Evolutionary conservation across 2,797 vertebrate genomes (phyloP), one percentile per base, ranked within the genome.

Genomic region (Aplochiton taeniatus): DNA sequence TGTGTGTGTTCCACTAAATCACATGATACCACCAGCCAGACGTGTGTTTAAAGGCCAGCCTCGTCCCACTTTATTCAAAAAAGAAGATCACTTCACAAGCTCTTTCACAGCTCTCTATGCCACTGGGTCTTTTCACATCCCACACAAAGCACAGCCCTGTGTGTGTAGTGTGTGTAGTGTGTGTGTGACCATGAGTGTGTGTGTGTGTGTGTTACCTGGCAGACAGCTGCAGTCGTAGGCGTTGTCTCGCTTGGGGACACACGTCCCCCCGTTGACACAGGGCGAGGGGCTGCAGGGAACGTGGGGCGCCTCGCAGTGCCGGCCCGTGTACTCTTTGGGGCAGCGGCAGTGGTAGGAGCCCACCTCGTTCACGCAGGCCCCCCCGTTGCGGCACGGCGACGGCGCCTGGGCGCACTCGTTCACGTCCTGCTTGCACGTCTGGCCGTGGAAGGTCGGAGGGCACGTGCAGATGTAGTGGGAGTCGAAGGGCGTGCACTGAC

Each of bases 201-300:
- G 74, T 76, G 80, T 63, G 68, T 10, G 20, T 50, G n/a, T 54
- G 42, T 79, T 93, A 99, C 97, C 97, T 94, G 94, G 92, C 69
- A 98, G 90, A 70, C 97, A 99, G 65, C 94, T 93, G 61, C 97
- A 99, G 48, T 95, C 92, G 0, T 95, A 96, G 64, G 82, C 86
- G 58, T 93, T 93, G 68, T 98, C 96, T 4, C 95, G 94, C 0
- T 94, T 96, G 81, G 96, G 97, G 55, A 94, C 91, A 68, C 97
- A 99, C n/a, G 96, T 98, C 31, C 96, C 97, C 43, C 96, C 96
- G 0, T 96, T 98, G 69, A 94, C 94, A 89, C 97, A 99, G 4
- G 96, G 97, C 0, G 97, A 97, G 18, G 97, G 97, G 83, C 92
- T 96, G 91, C 97, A 99, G 11, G 97, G 97, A 86, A 94, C 88